Evolutionary conservation across 2,888 invertebrate species (phyloP), one percentile per base, ranked within the genome.

Genomic region (Tuta absoluta): DNA sequence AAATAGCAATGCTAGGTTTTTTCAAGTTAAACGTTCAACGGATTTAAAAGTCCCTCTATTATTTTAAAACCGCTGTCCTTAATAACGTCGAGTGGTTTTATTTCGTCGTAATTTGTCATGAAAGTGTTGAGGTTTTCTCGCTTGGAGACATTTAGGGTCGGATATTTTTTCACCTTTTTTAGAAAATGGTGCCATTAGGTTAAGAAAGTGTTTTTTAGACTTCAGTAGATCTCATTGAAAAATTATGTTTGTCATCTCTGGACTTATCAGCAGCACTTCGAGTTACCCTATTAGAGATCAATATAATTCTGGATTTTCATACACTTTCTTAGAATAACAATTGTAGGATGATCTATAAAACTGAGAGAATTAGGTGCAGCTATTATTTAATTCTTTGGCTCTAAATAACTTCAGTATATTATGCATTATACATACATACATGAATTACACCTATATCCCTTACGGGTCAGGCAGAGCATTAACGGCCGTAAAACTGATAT

Each of bases 31-130:
- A 17, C 14, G 1, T 33, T 19, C 33, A 56, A 33, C n/a, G 33
- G 5, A 56, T 24, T 21, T 1, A 33, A 56, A n/a, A 10, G 2
- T 33, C 51, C 10, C 3, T 33, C 17, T 33, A 5, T 28, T 28
- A 33, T 56, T 66, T 76, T 71, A 73, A 62, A 74, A 77, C 77
- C 75, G 68, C 77, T 75, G 78, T 73, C 76, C 78, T 72, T 79
- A 80, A 80, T 80, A 73, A 73, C 76, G 68, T 74, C 68, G 64
- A 74, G 68, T 72, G 74, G 69, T 71, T 72, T 72, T 69, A 69
- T 69, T 78, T 77, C 74, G 69, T 70, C 71, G 59, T 73, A 74
- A 78, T 75, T 74, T 71, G 69, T 73, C 72, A 73, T 74, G 73
- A 71, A 74, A 72, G 64, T 65, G 66, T 69, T 66, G 69, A 67